Percentiles rank a stretch among this genome's conserved stretches.
These are phyloP conservation scores for Sceloporus undulatus DNA, from an alignment of 2,113 vertebrate genomes.

Conservation along the genomic window DNA sequence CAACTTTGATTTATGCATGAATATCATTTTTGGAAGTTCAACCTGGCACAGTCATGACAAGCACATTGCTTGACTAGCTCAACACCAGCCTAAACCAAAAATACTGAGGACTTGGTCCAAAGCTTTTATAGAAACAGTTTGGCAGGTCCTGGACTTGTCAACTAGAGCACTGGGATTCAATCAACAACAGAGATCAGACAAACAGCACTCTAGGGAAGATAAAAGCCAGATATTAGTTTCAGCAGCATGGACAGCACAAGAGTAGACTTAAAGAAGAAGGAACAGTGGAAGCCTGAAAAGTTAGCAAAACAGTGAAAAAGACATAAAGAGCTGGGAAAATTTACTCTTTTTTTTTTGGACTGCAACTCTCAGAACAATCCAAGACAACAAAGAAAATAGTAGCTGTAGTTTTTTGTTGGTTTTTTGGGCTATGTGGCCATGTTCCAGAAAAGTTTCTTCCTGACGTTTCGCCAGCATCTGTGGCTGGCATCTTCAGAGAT, in stretches of 20 bases:
- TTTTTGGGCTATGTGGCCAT: too few relatives aligned
- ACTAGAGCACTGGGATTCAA: background rate
- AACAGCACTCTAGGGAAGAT: background rate
- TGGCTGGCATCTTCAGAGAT: too few relatives aligned
- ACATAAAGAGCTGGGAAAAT: background rate
- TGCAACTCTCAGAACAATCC: background rate
- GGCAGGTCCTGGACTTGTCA: background rate
- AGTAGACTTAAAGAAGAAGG: background rate
- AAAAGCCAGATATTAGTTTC: background rate
- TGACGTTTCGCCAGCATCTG: too few relatives aligned
- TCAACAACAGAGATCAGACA: background rate
- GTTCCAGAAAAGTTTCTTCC: too few relatives aligned
- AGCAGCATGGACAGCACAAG: constrained; percentile 4
- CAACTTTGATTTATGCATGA: background rate
- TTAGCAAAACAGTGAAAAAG: background rate
- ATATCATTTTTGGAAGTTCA: background rate
- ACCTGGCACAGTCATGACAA: background rate
- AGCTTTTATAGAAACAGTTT: background rate
- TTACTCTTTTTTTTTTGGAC: too few relatives aligned
- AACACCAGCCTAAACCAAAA: background rate
- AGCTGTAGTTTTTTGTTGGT: too few relatives aligned
- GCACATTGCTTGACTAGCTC: background rate
- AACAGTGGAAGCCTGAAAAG: background rate
- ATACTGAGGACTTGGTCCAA: background rate
- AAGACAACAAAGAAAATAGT: too few relatives aligned